Percentiles rank a stretch among this genome's conserved stretches.
Evolutionary conservation across 2,888 invertebrate genomes (phyloP).

Genomic region (Acrobasis suavella): DNA sequence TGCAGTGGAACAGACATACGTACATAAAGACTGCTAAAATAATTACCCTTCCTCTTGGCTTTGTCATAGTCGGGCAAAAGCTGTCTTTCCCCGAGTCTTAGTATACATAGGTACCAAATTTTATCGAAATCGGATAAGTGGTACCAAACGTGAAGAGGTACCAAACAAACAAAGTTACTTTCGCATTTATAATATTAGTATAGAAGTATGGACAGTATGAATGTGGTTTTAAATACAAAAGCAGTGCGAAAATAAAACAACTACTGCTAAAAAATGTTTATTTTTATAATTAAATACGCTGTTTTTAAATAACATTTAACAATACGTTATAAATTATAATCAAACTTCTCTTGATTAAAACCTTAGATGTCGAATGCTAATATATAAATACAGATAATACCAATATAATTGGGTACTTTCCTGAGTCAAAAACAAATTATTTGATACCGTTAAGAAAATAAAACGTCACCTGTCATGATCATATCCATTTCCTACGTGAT

Average conservation of each 20-base stretch:
- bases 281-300: neutral
- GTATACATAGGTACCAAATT: neutral
- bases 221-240: neutral
- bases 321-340: neutral
- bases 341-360: neutral
- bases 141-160: neutral
- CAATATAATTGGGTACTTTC: too few species aligned
- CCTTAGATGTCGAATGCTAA: neutral
- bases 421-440: too few species aligned
- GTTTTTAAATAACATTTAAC: neutral
- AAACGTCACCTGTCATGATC: too few species aligned
- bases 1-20: too few species aligned
- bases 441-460: too few species aligned
- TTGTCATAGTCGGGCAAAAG: too few species aligned
- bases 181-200: neutral
- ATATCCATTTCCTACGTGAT: too few species aligned
- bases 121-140: neutral
- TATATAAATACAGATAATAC: too few species aligned
- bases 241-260: neutral
- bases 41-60: too few species aligned
- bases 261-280: neutral
- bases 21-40: too few species aligned
- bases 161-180: neutral
- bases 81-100: too few species aligned
- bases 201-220: neutral